Percentiles rank a stretch among this genome's conserved stretches.
Conservation (phyloP, 1,140 invertebrate genomes). For the Solen grandis region DNA sequence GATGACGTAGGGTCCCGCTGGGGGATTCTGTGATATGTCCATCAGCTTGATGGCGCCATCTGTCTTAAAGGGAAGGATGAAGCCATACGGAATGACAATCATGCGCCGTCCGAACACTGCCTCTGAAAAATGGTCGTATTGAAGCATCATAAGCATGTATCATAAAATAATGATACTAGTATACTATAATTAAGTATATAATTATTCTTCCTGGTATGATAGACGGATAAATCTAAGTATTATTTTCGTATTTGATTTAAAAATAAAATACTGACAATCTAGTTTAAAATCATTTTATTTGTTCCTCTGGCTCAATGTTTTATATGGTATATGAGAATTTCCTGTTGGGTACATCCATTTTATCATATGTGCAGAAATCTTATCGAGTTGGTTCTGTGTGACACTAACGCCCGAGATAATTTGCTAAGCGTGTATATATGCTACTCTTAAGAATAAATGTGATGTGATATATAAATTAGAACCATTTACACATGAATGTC, state of each 20-base stretch:
- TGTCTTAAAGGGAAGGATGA: conserved; percentile 80
- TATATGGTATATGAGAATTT: no score
- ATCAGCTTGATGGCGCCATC: conserved; percentile 78
- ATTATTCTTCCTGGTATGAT: background rate
- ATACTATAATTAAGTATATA: background rate
- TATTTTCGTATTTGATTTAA: background rate
- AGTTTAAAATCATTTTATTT: background rate
- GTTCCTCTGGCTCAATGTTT: background rate
- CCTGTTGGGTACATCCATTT: no score
- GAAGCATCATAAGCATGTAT: no score
- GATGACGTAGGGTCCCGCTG: conserved; percentile 72
- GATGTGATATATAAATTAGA: background rate
- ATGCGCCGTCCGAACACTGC: conserved; percentile 59
- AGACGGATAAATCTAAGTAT: background rate
- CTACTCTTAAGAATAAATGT: background rate
- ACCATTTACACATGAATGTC: conserved; percentile 12
- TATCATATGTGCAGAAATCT: no score
- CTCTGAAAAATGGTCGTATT: no score
- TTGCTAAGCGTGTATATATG: background rate
- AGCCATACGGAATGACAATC: conserved; percentile 72
- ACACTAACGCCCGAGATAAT: background rate
- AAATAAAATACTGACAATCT: background rate
- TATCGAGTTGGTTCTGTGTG: no score
- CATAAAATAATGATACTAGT: no score
- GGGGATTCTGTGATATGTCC: conserved; percentile 68